Percentiles rank a stretch among this genome's conserved stretches.
Evolutionary conservation across 2,888 invertebrate species (phyloP).

Genomic region (Cantharis flavilabris): DNA sequence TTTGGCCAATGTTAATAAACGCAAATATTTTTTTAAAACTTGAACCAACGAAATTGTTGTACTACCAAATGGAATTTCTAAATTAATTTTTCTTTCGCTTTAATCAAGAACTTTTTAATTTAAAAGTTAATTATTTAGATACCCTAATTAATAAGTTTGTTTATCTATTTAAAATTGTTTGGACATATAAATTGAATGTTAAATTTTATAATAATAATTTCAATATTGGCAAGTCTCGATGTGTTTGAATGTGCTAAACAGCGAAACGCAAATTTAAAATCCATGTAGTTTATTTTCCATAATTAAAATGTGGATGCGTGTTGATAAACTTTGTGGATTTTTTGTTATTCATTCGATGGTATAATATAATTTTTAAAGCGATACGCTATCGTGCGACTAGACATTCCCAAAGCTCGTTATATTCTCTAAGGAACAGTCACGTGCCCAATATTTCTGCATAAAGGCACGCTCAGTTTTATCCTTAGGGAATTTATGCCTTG

Average conservation of each 20-base stretch:
- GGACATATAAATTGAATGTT: neutral
- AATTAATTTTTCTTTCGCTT: neutral
- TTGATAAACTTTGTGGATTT: neutral
- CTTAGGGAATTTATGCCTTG: slow-evolving; percentile 16
- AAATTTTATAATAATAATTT: neutral
- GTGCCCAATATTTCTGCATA: slow-evolving; percentile 15
- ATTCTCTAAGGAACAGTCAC: slow-evolving; percentile 23
- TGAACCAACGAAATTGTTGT: neutral
- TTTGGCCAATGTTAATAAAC: neutral
- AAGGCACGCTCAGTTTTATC: slow-evolving; percentile 20
- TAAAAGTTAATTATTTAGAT: neutral
- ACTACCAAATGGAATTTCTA: neutral
- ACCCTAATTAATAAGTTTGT: neutral
- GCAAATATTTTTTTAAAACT: neutral
- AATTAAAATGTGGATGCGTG: neutral
- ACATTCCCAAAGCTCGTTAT: slow-evolving; percentile 11
- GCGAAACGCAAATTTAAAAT: neutral
- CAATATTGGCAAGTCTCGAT: neutral
- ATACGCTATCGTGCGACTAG: slow-evolving; percentile 5
- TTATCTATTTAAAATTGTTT: neutral
- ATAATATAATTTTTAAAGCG: neutral
- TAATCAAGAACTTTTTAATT: neutral
- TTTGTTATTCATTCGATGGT: neutral
- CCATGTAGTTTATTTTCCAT: neutral
- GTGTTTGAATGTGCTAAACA: neutral